Percentiles rank a stretch among this genome's conserved stretches.
phyloP scores from a whole-genome alignment of 2,888 invertebrate species.

The Corythucha ciliata region DNA sequence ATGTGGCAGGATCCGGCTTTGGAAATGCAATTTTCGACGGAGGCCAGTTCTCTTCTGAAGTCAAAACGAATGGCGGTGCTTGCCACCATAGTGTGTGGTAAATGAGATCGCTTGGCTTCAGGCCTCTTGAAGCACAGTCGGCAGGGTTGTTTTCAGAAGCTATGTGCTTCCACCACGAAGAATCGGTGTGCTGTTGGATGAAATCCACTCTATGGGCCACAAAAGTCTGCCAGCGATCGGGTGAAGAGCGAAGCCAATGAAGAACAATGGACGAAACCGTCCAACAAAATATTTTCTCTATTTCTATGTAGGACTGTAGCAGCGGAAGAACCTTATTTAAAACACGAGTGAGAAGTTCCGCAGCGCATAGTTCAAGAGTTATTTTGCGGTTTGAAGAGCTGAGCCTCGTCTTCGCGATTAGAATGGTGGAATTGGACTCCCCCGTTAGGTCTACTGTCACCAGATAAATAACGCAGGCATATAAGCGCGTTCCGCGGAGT shows the following conservation, averaged over 20 bases:
- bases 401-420: conserved; percentile 25
- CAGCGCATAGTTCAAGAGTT: conserved; percentile 28
- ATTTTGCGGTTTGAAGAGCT: conserved; percentile 24
- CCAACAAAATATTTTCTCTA: neutral
- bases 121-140: neutral
- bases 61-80: neutral
- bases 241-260: neutral
- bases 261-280: neutral
- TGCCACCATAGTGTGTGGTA: neutral
- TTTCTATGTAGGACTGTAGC: neutral
- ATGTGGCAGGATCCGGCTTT: too few species aligned
- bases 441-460: neutral
- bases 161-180: neutral
- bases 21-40: too few species aligned
- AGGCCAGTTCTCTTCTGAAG: neutral
- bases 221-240: neutral
- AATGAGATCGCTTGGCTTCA: neutral
- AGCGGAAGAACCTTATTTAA: neutral
- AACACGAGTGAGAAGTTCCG: conserved; percentile 14
- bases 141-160: neutral
- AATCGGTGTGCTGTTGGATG: neutral
- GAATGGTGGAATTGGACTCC: neutral
- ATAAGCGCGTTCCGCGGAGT: conserved; percentile 23
- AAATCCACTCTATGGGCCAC: neutral
- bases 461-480: conserved; percentile 24